Conservation (phyloP, 2,113 vertebrate genomes). For the Equus quagga region DNA sequence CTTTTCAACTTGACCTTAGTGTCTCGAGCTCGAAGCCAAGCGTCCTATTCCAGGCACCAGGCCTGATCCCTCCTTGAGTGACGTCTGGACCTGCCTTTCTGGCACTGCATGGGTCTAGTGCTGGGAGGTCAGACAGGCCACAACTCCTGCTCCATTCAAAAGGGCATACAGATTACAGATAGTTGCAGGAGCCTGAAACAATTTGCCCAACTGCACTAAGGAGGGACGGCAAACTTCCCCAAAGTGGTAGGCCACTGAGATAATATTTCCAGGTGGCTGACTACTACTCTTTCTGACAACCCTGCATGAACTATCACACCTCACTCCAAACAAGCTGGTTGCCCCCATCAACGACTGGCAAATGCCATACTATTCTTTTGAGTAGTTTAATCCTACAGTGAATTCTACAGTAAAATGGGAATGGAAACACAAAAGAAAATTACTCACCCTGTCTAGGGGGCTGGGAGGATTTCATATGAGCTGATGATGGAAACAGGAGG, state of each 20-base stretch:
- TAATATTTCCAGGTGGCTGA: not conserved
- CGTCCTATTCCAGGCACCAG: not conserved
- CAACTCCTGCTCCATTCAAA: not conserved
- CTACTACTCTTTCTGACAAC: not conserved
- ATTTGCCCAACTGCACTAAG: not conserved
- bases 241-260: not conserved
- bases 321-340: not conserved
- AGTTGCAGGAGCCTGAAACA: not conserved
- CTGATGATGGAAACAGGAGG: constrained; percentile 65
- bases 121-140: not conserved
- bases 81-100: not conserved
- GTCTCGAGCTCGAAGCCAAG: not conserved
- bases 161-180: not conserved
- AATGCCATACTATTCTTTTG: not conserved
- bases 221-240: not conserved
- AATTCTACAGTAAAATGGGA: constrained; percentile 48
- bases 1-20: not conserved
- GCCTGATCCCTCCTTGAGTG: not conserved
- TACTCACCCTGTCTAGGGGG: constrained; percentile 84
- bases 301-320: not conserved
- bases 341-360: not conserved
- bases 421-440: constrained; percentile 60
- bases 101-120: not conserved
- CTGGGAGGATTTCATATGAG: constrained; percentile 80
- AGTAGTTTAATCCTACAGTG: not conserved